Evolutionary conservation across 1,140 invertebrate genomes (phyloP), one percentile per base, ranked within the genome.

Genomic region (Heliconius himera): DNA sequence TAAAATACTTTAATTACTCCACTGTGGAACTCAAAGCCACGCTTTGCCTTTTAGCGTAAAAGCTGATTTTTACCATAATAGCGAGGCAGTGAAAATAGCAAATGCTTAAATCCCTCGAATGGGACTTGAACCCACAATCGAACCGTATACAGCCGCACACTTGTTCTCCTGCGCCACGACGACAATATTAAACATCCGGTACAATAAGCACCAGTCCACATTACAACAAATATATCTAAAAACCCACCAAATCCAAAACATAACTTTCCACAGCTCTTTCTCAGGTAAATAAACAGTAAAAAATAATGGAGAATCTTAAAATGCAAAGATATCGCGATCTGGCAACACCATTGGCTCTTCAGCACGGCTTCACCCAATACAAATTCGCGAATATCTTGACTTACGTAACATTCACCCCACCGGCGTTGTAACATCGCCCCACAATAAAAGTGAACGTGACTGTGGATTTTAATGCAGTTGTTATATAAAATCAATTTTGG

Each of bases 391-490:
- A 66, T 66, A 66, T 79, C 60, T 29, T 33, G 73, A 70, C 74
- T 79, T 73, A 79, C 77, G 41, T 60, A 79, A 74, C 49, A 70
- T 78, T 78, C 73, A 79, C 84, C 76, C 38, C 38, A 41, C 38
- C 72, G 70, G 66, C 76, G 81, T 89, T 90, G 87, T 89, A 89
- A 89, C 88, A 87, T 89, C 85, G 83, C 83, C 86, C 86, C 87
- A 91, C 89, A 91, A 89, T 91, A 90, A 91, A 91, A 80, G 72
- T 66, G 83, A 20, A 89, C 89, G 89, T 91, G 90, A 88, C 85
- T 79, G 41, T 82, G 76, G 82, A 80, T 84, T 88, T 90, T 89
- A 89, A 91, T 87, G 85, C 72, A 75, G 79, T 80, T 80, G 83
- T 90, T 87, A 79, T 78, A 83, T 82, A 82, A 87, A 91, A 91